These are phyloP conservation scores for Esox masquinongy DNA, from an alignment of 2,797 vertebrate species.

Conservation along the genomic window DNA sequence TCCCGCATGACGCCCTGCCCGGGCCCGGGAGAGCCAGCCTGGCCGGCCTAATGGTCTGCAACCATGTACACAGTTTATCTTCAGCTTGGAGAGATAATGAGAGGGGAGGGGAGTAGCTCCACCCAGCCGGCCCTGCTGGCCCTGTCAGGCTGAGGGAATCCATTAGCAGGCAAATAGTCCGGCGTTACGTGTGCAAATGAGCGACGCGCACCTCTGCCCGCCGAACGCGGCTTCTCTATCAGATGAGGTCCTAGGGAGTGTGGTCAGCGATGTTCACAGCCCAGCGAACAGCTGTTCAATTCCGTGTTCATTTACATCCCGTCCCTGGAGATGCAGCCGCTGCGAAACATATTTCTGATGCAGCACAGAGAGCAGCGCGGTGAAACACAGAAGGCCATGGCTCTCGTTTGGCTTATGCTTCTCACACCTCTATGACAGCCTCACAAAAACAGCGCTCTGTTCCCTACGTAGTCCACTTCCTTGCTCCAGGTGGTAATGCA, in stretches of 20 bases:
- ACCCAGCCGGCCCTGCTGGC: conserved; percentile 33
- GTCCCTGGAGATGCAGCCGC: conserved; percentile 18
- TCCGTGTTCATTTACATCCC: conserved; percentile 33
- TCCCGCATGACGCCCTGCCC: neutral
- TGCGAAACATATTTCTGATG: conserved; percentile 15
- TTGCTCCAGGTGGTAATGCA: neutral
- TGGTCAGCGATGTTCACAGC: conserved; percentile 30
- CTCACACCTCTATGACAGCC: no score
- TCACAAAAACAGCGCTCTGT: no score
- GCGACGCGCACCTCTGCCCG: no score
- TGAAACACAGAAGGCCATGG: no score
- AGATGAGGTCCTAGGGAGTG: neutral
- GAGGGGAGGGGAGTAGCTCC: conserved; percentile 30
- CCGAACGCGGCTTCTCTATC: neutral
- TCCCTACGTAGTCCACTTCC: no score
- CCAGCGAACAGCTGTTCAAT: conserved; percentile 42
- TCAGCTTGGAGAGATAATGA: conserved; percentile 44
- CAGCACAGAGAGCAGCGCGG: neutral
- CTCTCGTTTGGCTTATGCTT: no score
- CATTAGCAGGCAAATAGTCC: conserved; percentile 42
- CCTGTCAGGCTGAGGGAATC: conserved; percentile 39
- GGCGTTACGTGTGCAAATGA: neutral
- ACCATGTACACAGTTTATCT: conserved; percentile 54
- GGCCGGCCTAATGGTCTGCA: conserved; percentile 45
- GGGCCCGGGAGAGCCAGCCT: conserved; percentile 28